Base-by-base conservation (phyloP, 2,888 invertebrate genomes). In the Dolomedes plantarius region DNA sequence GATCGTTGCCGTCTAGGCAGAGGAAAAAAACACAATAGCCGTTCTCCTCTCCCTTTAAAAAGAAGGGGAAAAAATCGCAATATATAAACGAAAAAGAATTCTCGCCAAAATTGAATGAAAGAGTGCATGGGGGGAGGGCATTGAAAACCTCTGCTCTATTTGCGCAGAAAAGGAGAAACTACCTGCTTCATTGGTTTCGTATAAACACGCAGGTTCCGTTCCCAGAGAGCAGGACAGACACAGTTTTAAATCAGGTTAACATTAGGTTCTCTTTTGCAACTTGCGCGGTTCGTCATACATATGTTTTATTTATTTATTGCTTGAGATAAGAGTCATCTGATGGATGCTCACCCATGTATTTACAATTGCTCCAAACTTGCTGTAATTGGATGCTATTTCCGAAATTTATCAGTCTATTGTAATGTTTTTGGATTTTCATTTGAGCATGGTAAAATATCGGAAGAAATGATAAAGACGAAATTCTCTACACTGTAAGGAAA, bases 131-230 rank as follows among this genome's bases (percentile, higher is more conserved):
- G 56, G 73, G 80, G 68, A 29, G 62, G 31, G 23, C 13, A 64
- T 27, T 74, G 46, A 65, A 29, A n/a, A 31, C 62, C 81, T 71
- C 74, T 73, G 79, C 79, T 80, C 74, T 81, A 81, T 81, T 81
- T 82, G 75, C 74, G 74, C 50, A 36, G 65, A 67, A 67, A 73
- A 56, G 56, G 29, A 62, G 28, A n/a, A 29, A 65, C 64, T 56
- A 39, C 68, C 32, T 82, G 75, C 75, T 64, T 69, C 68, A 74
- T 36, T 81, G 68, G 39, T 39, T 68, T 31, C 81, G 50, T 81
- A 81, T 74, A 81, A 81, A 81, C 81, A 81, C 23, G 36, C 29
- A 50, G 74, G 68, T 81, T 81, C 81, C 81, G 81, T 81, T 81
- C 81, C 81, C 81, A 81, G 73, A n/a, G n/a, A n/a, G n/a, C n/a